These are phyloP conservation scores for roundworm (Caenorhabditis elegans) DNA, from an alignment of 1,140 invertebrate genomes.

Conservation along the genomic window WBcel235 BX284606.5:7426501-7427000, in stretches of 20 bases:
- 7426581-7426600: neutral
- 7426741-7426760: no score
- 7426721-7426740: no score
- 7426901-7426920: neutral
- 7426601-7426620: neutral
- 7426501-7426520: slow-evolving; percentile 23
- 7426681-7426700: no score
- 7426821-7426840: neutral
- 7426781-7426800: no score
- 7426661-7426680: no score
- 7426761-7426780: no score
- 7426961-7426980: neutral
- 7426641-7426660: no score
- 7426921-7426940: neutral
- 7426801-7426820: no score
- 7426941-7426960: neutral
- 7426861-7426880: neutral
- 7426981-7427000: neutral
- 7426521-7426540: slow-evolving; percentile 20
- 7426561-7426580: neutral
- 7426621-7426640: neutral
- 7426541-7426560: neutral
- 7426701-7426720: no score
- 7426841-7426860: neutral
- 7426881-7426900: neutral